Percentiles rank a stretch among this genome's conserved stretches.
Evolutionary conservation across 2,888 invertebrate genomes (phyloP).

Genomic region (Thecophora atra): DNA sequence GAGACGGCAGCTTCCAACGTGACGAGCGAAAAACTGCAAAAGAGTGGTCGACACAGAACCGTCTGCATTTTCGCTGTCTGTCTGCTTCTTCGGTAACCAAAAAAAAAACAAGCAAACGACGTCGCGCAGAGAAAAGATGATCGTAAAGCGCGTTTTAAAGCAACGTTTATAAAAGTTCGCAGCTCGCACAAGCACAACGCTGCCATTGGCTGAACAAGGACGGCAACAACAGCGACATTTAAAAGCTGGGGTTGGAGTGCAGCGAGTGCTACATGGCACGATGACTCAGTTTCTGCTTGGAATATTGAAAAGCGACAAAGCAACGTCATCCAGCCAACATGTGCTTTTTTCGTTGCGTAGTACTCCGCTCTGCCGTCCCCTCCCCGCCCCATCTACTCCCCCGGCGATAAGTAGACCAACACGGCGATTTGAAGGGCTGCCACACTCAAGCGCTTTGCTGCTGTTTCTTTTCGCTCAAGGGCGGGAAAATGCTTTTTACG

Average conservation of each 20-base stretch:
- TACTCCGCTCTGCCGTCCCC: conserved; percentile 12
- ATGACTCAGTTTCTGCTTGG: conserved; percentile 24
- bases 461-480: background rate
- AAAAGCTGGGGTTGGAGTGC: background rate
- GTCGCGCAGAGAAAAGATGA: conserved; percentile 4
- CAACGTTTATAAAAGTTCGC: background rate
- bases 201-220: background rate
- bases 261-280: background rate
- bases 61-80: background rate
- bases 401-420: background rate
- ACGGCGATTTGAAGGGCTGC: conserved; percentile 10
- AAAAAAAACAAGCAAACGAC: background rate
- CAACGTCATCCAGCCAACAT: conserved; percentile 27
- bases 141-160: conserved; percentile 8
- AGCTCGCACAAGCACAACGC: background rate
- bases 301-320: conserved; percentile 5
- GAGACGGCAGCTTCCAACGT: background rate
- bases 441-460: background rate
- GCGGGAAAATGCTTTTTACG: background rate
- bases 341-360: conserved; percentile 19
- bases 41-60: background rate
- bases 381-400: background rate
- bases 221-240: background rate
- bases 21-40: background rate
- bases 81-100: background rate